These are phyloP conservation scores for Ectobius pallidus DNA, from an alignment of 2,888 invertebrate species.

Conservation along the genomic window DNA sequence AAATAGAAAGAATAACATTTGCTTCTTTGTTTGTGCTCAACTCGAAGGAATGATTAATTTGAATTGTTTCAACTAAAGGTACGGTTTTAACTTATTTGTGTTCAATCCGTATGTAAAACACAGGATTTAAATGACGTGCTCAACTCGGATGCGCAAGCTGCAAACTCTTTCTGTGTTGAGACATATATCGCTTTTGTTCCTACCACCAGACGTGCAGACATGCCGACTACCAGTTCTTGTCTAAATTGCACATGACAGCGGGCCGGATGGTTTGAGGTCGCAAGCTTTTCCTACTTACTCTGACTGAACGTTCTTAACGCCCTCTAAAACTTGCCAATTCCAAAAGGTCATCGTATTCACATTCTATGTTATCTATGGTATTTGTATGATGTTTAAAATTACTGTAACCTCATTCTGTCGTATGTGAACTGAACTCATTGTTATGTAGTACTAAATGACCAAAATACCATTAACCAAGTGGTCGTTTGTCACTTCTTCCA, in stretches of 20 bases:
- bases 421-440: not conserved
- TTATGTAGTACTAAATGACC: no score
- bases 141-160: no score
- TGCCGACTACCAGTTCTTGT: not conserved
- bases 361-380: not conserved
- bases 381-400: not conserved
- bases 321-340: not conserved
- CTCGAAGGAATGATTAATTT: no score
- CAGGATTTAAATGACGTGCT: no score
- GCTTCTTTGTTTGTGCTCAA: no score
- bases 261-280: constrained; percentile 3
- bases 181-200: not conserved
- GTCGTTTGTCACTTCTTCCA: no score
- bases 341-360: not conserved
- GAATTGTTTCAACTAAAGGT: no score
- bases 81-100: no score
- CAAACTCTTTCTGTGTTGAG: no score
- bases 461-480: no score
- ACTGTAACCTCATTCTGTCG: not conserved
- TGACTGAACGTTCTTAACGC: not conserved
- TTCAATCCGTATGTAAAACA: no score
- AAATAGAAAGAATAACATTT: no score
- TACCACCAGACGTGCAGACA: not conserved
- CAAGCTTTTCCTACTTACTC: not conserved
- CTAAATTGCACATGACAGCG: not conserved